phyloP scores from a whole-genome alignment of 2,113 vertebrate species.

The Centropus bengalensis region DNA sequence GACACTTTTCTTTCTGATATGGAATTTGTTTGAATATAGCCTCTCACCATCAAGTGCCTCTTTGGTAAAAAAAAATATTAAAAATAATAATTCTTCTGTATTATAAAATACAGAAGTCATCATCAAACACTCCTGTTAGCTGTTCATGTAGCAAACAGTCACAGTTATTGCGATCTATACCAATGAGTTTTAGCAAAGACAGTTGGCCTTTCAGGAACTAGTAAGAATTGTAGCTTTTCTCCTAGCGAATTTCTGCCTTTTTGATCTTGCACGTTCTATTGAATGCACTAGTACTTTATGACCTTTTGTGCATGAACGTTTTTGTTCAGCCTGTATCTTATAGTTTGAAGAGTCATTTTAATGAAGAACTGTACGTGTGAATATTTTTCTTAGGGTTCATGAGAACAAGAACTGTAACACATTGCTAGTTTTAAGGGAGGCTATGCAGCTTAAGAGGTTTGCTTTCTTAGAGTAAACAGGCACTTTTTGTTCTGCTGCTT shows the following conservation, averaged over 20 bases:
- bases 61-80: background rate
- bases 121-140: background rate
- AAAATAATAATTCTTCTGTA: too few species aligned
- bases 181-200: background rate
- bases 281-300: background rate
- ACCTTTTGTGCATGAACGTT: background rate
- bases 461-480: constrained; percentile 19
- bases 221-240: background rate
- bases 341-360: background rate
- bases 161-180: background rate
- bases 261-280: background rate
- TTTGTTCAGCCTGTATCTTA: background rate
- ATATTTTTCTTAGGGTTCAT: constrained; percentile 13
- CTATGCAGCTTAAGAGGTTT: constrained; percentile 14
- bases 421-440: background rate
- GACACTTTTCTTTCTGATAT: background rate
- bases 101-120: background rate
- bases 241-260: background rate
- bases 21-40: background rate
- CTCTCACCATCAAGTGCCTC: background rate
- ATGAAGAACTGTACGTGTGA: background rate
- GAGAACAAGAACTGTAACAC: background rate
- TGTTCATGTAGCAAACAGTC: background rate
- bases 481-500: constrained; percentile 34
- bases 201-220: background rate